Conservation (phyloP, 2,113 vertebrate species). For the Onychorhynchus coronatus region DNA sequence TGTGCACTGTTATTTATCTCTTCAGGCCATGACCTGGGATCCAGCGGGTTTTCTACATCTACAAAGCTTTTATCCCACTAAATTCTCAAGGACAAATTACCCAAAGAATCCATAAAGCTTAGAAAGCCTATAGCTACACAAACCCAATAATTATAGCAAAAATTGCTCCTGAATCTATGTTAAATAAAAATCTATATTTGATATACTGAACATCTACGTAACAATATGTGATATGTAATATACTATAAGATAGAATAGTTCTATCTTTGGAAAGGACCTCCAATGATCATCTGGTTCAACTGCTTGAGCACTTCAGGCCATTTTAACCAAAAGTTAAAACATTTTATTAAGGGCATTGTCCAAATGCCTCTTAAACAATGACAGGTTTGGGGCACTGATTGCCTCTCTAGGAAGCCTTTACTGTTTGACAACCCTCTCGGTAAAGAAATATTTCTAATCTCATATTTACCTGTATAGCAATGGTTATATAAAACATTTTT, state of each 20-base stretch:
- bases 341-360: background rate
- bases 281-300: background rate
- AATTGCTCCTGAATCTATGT: background rate
- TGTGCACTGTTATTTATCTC: background rate
- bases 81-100: background rate
- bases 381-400: background rate
- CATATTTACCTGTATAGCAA: background rate
- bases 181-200: background rate
- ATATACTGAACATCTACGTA: background rate
- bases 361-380: background rate
- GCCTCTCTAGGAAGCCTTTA: background rate
- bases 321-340: background rate
- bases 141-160: background rate
- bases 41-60: background rate
- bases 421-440: background rate
- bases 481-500: background rate
- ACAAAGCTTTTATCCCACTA: background rate
- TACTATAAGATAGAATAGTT: background rate
- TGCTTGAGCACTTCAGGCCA: background rate
- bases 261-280: background rate
- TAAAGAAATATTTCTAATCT: background rate
- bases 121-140: background rate
- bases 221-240: background rate
- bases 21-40: background rate
- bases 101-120: background rate